Evolutionary conservation across 2,113 vertebrate species (phyloP), one percentile per base, ranked within the genome.

Genomic region (Rhinoderma darwinii): DNA sequence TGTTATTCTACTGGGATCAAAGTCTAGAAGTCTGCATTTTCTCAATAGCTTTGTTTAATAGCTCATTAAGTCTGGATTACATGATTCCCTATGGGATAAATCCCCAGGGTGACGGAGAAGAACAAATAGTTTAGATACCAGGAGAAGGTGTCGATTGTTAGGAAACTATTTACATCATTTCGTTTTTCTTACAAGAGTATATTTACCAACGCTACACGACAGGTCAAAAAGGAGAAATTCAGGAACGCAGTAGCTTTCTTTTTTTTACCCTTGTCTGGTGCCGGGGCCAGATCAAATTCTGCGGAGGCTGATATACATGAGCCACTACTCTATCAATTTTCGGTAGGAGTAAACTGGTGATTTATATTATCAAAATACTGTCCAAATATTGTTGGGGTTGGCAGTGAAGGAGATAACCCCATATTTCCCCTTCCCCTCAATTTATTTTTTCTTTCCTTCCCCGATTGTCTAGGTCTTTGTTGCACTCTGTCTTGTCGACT

Each of bases 1-100:
- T 41, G 22, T 72, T 25, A 72, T 54, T 78, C 47, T 44, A 11
- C 76, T 25, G 47, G 47, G 75, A 78, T 51, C 75, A 78, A 35
- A 22, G 47, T 22, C n/a, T 81, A 30, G 12, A 63, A 81, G 15
- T 32, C 37, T 11, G 78, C 1, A n/a, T 27, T 70, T 66, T 47
- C 22, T 50, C 41, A 82, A 70, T 82, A 25, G 66, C 39, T 7
- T 8, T 66, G 39, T 66, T 68, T 68, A 82, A 68, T 47, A 30
- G 61, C 80, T 70, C 59, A 68, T 70, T 47, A 70, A 44, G 22
- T 30, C 20, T 44, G 59, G 27, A 30, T 68, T 50, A 82, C n/a
- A 47, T 68, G 22, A 82, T 1, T 68, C 80, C 61, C 78, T 41
- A 39, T 17, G 56, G 25, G 56, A 61, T 27, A 15, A 61, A 37